phyloP scores from a whole-genome alignment of 2,113 vertebrate genomes.

The Sardina pilchardus region DNA sequence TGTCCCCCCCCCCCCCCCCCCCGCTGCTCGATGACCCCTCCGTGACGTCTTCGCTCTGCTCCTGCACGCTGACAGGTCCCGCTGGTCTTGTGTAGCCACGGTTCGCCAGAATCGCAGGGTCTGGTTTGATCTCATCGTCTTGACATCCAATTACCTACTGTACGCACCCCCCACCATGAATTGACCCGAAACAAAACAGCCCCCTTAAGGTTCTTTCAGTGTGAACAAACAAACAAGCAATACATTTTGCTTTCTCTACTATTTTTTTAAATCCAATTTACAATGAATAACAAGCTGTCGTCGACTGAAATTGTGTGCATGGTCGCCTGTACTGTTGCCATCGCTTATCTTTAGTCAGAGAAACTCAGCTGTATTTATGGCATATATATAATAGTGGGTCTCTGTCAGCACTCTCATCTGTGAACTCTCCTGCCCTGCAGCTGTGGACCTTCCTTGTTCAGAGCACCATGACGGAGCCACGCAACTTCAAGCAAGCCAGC shows the following conservation, averaged over 20 bases:
- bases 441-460: conserved; percentile 33
- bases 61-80: not conserved
- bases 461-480: conserved; percentile 25
- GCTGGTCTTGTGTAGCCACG: not conserved
- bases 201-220: not conserved
- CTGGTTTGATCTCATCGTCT: not conserved
- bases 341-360: not conserved
- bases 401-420: not conserved
- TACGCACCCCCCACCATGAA: not conserved
- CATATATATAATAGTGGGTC: not conserved
- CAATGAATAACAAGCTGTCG: not conserved
- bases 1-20: no score
- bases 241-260: not conserved
- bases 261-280: not conserved
- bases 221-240: not conserved
- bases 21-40: no score
- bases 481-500: conserved; percentile 16
- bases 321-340: not conserved
- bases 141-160: not conserved
- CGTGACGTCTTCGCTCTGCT: not conserved
- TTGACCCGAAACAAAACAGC: not conserved
- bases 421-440: conserved; percentile 6
- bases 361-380: not conserved
- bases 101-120: not conserved
- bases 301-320: not conserved